phyloP scores from a whole-genome alignment of 2,888 invertebrate genomes.

The Schizotus pectinicornis region DNA sequence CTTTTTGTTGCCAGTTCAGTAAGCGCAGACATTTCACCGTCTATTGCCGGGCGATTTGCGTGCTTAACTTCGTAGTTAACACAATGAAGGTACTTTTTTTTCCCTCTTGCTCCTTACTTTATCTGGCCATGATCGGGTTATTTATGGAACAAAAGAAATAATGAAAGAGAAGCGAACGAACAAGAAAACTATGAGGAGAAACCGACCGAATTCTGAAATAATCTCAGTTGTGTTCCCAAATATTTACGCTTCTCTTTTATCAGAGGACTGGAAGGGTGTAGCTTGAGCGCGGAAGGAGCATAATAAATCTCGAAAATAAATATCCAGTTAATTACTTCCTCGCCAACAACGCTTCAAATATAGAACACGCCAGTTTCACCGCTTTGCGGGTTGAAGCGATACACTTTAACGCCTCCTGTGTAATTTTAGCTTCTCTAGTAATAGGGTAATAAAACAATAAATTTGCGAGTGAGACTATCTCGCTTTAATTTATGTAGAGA shows the following conservation, averaged over 20 bases:
- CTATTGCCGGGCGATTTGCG: slow-evolving; percentile 11
- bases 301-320: slow-evolving; percentile 28
- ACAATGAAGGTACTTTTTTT: slow-evolving; percentile 9
- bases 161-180: slow-evolving; percentile 1
- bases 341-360: slow-evolving; percentile 15
- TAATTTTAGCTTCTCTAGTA: slow-evolving; percentile 10
- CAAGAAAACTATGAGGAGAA: background rate
- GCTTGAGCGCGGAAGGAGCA: slow-evolving; percentile 8
- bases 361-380: slow-evolving; percentile 21
- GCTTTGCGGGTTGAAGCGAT: slow-evolving; percentile 15
- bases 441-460: slow-evolving; percentile 10
- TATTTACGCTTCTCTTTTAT: slow-evolving; percentile 12
- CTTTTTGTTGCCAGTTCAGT: background rate
- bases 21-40: background rate
- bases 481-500: slow-evolving; percentile 6
- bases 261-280: slow-evolving; percentile 2
- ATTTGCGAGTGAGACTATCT: slow-evolving; percentile 1
- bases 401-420: slow-evolving; percentile 14
- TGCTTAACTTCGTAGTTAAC: slow-evolving; percentile 9
- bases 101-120: background rate
- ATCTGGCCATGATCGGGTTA: slow-evolving; percentile 5
- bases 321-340: slow-evolving; percentile 28
- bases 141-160: slow-evolving; percentile 13
- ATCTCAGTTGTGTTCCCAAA: slow-evolving; percentile 4
- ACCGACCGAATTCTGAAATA: background rate